Evolutionary conservation across 2,113 vertebrate genomes (phyloP), one percentile per base, ranked within the genome.

Genomic region (Gasterosteus nipponicus): DNA sequence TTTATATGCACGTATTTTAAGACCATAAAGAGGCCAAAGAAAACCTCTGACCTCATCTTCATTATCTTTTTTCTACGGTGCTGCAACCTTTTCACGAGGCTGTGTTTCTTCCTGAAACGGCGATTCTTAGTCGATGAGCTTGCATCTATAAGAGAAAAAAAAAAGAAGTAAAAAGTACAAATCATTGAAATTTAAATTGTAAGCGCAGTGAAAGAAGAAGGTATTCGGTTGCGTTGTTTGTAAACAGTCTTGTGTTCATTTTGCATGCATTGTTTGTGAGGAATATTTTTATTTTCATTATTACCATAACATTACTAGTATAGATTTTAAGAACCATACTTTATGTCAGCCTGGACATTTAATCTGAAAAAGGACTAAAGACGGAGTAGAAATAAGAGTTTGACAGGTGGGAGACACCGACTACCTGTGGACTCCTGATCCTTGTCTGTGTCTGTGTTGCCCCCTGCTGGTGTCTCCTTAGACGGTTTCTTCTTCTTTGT

Each of bases 381-480:
- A 59, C 7, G 2, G 7, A 60, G 14, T 58, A 33, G 31, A 33
- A 14, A 38, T 38, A n/a, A n/a, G n/a, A n/a, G n/a, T n/a, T n/a
- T n/a, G n/a, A n/a, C n/a, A n/a, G n/a, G n/a, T n/a, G n/a, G n/a
- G n/a, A n/a, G n/a, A n/a, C n/a, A n/a, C n/a, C n/a, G n/a, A n/a
- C n/a, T n/a, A 86, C 83, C 81, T 80, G 70, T n/a, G 12, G 19
- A 16, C 1, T 81, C 73, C 39, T 7, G n/a, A n/a, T n/a, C n/a
- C n/a, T n/a, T n/a, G n/a, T n/a, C n/a, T n/a, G n/a, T 2, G 26
- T 46, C 73, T 59, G 3, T 18, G n/a, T 78, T 49, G 68, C 85
- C 86, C 57, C 59, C 89, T 84, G 82, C 68, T 90, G 88, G 72
- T 26, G 0, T 0, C 0, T 73, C 69, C 0, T 81, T 75, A 79